Percentiles rank a stretch among this genome's conserved stretches.
phyloP scores from a whole-genome alignment of 30 jellyfish, hydroid and myxozoan species.

The Morbakka virulenta region DNA sequence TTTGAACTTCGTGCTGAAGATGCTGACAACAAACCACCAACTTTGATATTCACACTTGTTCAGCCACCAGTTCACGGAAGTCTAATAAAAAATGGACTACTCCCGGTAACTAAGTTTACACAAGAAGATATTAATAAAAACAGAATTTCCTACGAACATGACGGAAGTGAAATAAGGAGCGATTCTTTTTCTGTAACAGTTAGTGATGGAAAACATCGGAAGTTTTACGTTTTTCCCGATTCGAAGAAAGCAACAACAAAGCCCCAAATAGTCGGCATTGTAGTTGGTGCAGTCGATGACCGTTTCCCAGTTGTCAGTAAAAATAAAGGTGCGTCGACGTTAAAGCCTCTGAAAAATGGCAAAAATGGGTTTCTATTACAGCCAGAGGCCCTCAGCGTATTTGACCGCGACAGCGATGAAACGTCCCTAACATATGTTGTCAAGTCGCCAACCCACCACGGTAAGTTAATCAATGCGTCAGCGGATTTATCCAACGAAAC shows the following conservation, averaged over 20 bases:
- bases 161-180: slow-evolving; percentile 57
- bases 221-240: slow-evolving; percentile 76
- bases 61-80: slow-evolving; percentile 83
- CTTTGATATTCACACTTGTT: slow-evolving; percentile 47
- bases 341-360: slow-evolving; percentile 44
- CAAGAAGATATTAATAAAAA: slow-evolving; percentile 77
- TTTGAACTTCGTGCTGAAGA: slow-evolving; percentile 85
- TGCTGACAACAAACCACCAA: slow-evolving; percentile 66
- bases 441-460: slow-evolving; percentile 71
- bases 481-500: slow-evolving; percentile 8
- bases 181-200: slow-evolving; percentile 76
- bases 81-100: slow-evolving; percentile 43
- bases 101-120: slow-evolving; percentile 29
- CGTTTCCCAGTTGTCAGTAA: slow-evolving; percentile 74
- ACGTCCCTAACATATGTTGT: slow-evolving; percentile 28
- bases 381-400: slow-evolving; percentile 53
- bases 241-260: slow-evolving; percentile 23
- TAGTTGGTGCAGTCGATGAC: slow-evolving; percentile 66
- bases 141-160: slow-evolving; percentile 82
- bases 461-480: slow-evolving; percentile 54
- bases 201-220: slow-evolving; percentile 73
- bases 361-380: slow-evolving; percentile 50
- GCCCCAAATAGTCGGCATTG: slow-evolving; percentile 50
- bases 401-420: slow-evolving; percentile 67
- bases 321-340: slow-evolving; percentile 73